A percentile compares a stretch with the other conserved stretches of the same genome.
Evolutionary conservation across 2,113 vertebrate species (phyloP).

Genomic region (zebrafish (Danio rerio)): DNA sequence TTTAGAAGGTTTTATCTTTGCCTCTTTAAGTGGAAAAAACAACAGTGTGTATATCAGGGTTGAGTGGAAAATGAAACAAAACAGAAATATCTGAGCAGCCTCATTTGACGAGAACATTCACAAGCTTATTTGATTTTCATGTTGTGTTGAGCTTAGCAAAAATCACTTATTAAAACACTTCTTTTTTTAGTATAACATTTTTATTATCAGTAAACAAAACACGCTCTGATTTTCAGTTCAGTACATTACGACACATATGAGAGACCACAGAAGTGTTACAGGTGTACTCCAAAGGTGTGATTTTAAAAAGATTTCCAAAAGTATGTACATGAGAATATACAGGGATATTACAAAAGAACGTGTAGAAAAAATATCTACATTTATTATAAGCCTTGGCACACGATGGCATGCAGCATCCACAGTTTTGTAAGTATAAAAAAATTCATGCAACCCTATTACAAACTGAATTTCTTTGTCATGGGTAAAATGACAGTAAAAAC

Average conservation of each 20-base stretch:
- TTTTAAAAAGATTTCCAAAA: constrained; percentile 43
- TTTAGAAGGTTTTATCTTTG: constrained; percentile 17
- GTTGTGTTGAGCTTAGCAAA: neutral
- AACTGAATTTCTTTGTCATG: constrained; percentile 11
- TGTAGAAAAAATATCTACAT: constrained; percentile 50
- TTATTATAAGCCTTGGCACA: constrained; percentile 47
- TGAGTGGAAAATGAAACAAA: constrained; percentile 13
- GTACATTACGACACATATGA: constrained; percentile 41
- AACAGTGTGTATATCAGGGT: constrained; percentile 32
- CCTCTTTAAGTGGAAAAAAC: constrained; percentile 34
- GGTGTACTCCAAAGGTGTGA: neutral
- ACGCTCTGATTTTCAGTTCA: constrained; percentile 23
- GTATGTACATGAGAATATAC: constrained; percentile 59
- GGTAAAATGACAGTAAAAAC: neutral
- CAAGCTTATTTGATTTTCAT: neutral
- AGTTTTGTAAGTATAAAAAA: neutral
- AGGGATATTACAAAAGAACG: constrained; percentile 41
- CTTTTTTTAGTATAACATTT: neutral
- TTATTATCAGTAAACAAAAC: constrained; percentile 34
- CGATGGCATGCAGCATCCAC: constrained; percentile 44
- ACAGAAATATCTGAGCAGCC: constrained; percentile 19
- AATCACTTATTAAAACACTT: too few species aligned
- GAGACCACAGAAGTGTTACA: constrained; percentile 34
- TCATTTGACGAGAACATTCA: neutral
- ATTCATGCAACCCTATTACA: constrained; percentile 34